Evolutionary conservation across 2,113 vertebrate species (phyloP), one percentile per base, ranked within the genome.

Genomic region (Laterallus jamaicensis): DNA sequence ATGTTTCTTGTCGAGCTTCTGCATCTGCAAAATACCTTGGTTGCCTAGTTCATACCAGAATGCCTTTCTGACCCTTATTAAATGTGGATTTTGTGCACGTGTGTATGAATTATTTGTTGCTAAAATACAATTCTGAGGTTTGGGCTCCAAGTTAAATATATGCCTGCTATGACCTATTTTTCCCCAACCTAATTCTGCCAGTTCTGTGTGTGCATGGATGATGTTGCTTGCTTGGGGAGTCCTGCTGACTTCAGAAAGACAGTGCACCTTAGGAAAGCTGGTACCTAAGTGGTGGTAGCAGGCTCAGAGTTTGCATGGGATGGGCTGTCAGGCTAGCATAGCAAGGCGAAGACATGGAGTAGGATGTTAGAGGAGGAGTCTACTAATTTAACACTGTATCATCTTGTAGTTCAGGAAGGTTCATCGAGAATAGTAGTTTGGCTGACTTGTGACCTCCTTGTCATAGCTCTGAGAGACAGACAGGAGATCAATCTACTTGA

Each of bases 91-190:
- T 90, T 31, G 32, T 74, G 24, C 10, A 18, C 3, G 5, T 35
- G 20, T 26, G 5, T 70, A 29, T 68, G 18, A 79, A 75, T 83
- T 94, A 70, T 31, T 92, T 66, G 35, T 64, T 86, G 44, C 25
- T 80, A 79, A 86, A 66, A 69, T 63, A 79, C 0, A 0, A 54
- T 60, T 74, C 59, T 64, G 79, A 88, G 32, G 31, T 83, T 90
- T 92, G 83, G 54, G 54, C 39, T 95, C 35, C 18, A 47, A 84
- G 54, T 86, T 79, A 96, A 95, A 94, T 88, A 35, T 79, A 82
- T 93, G 86, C 88, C 28, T 86, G 13, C 50, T 92, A 71, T 93
- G 92, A 96, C 86, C 88, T 94, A 91, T 92, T 95, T 96, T 92
- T 63, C 77, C 64, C 74, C 70, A 95, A 17, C 88, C 91, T 84